Evolutionary conservation across 2,113 vertebrate genomes (phyloP), one percentile per base, ranked within the genome.

Genomic region (Leptobrachium ailaonicum): DNA sequence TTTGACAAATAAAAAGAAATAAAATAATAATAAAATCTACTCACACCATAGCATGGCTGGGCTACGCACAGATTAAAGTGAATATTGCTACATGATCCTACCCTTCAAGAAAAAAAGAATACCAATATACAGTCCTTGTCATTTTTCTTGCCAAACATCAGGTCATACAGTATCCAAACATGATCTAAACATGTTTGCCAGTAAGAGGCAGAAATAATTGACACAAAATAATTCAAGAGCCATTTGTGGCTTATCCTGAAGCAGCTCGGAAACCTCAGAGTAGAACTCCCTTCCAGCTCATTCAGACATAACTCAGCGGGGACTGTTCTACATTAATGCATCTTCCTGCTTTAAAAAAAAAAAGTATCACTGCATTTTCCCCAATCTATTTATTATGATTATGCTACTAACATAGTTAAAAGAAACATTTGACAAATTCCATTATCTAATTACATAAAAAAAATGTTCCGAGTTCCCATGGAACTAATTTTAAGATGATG

Each of bases 391-490:
- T 80, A 73, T 74, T 80, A 80, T 80, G 71, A 80, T 73, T 73
- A 80, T 73, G 14, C 63, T 66, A 58, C 78, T 56, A 41, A 60
- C 50, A 68, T 43, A 80, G 71, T 80, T 80, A 72, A 73, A 73
- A 72, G 78, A 74, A 75, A 62, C 71, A 63, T 68, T 32, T 81
- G 79, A 69, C 71, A 86, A 88, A 85, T 90, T 89, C 89, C 86
- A 89, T 88, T 88, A 87, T 88, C 88, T 89, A 90, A 89, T 91
- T 89, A 90, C 87, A 88, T 88, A 89, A 89, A 83, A 87, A 84
- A 32, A 32, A 32, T 32, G 86, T 82, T 83, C 84, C 82, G 64
- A 85, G 89, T 89, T 90, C 89, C 89, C 90, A 88, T 88, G 88
- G 87, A 91, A 89, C 86, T 87, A 85, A 90, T 89, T 91, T 89